These are phyloP conservation scores for Peromyscus maniculatus DNA, from an alignment of 2,113 vertebrate species.

Conservation along the genomic window DNA sequence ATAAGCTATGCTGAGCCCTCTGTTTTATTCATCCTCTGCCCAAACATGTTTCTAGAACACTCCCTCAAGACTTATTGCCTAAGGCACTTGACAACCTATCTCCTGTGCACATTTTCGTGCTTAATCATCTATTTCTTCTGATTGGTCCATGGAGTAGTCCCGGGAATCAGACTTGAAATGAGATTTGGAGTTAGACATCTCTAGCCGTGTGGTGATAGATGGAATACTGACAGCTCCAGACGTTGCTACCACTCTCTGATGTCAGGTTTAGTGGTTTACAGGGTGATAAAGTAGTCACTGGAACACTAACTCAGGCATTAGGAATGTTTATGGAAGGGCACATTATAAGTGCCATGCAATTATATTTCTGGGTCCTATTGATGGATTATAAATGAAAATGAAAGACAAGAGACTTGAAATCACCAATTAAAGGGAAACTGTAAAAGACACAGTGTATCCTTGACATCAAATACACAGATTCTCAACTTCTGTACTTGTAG, in stretches of 20 bases:
- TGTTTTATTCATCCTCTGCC: neutral
- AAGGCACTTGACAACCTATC: neutral
- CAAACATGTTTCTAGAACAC: neutral
- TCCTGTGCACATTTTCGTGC: neutral
- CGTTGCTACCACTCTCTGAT: neutral
- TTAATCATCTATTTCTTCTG: neutral
- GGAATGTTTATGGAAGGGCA: neutral
- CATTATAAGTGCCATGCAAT: neutral
- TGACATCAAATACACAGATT: neutral
- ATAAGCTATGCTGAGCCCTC: neutral
- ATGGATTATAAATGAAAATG: conserved; percentile 29
- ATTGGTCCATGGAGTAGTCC: neutral
- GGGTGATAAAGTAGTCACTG: neutral
- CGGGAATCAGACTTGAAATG: conserved; percentile 37
- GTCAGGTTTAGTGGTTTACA: neutral
- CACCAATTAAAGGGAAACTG: conserved; percentile 41
- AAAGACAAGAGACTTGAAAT: conserved; percentile 58
- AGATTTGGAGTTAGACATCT: neutral
- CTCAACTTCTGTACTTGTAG: neutral
- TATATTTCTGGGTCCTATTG: neutral
- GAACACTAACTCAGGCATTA: neutral
- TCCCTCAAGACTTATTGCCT: neutral
- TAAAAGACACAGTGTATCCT: conserved; percentile 27
- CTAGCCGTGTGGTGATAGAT: neutral
- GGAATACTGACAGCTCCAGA: neutral